Evolutionary conservation across 2,113 vertebrate genomes (phyloP), one percentile per base, ranked within the genome.

Genomic region (Hepsetus odoe): DNA sequence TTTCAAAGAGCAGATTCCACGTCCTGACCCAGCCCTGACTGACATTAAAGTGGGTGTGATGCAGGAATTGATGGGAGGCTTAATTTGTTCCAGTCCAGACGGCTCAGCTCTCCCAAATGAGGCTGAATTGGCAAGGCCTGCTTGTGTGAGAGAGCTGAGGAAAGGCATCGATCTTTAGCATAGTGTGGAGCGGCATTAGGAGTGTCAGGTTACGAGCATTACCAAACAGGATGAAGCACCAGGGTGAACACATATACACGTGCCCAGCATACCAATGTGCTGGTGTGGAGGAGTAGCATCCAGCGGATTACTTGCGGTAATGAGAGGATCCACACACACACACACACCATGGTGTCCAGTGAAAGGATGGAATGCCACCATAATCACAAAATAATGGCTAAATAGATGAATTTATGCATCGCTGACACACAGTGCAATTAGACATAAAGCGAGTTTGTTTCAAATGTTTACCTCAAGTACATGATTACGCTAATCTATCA

Each of bases 41-140:
- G 44, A 42, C 42, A 69, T 58, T 61, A 32, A 53, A 16, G 53
- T 53, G 18, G 5, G 22, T 22, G 26, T 62, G 76, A 79, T 38
- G 30, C 30, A 28, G 42, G 59, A 78, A 76, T 78, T 70, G 51
- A 78, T 82, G 64, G 42, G 68, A 72, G 44, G 72, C 42, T 68
- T 82, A 51, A 82, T 62, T 61, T 32, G 51, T 26, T 61, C 30
- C 51, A 20, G 67, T 26, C 67, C 40, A 30, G 22, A 42, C 59
- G 44, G 11, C 35, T 77, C 69, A 28, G 61, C 38, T 71, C 61
- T 33, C 24, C 0, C 38, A 40, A 28, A 67, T 46, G 18, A 74
- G 40, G 20, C 18, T 20, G 20, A 49, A 74, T 74, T 62, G 58
- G 72, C 24, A 13, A 74, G 58, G 42, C 28, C n/a, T 28, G 16